These are phyloP conservation scores for Enteromius radiatus DNA, from an alignment of 2,797 vertebrate genomes.

Conservation along the genomic window DNA sequence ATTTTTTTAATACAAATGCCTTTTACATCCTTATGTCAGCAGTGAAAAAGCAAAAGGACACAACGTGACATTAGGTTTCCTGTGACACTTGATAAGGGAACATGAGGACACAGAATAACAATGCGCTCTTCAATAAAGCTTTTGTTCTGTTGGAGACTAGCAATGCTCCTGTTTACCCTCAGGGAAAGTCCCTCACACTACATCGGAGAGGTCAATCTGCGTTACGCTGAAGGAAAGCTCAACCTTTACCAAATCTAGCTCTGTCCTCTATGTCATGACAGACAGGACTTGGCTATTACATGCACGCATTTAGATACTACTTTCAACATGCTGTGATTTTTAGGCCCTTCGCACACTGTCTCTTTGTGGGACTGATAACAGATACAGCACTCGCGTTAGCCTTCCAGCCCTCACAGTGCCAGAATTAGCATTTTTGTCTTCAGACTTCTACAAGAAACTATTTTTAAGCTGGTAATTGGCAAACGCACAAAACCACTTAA, in stretches of 20 bases:
- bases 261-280: slow-evolving; percentile 14
- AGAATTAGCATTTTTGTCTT: slow-evolving; percentile 36
- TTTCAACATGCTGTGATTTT: slow-evolving; percentile 7
- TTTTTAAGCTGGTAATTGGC: slow-evolving; percentile 38
- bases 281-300: not conserved
- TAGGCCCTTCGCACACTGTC: slow-evolving; percentile 1
- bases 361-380: slow-evolving; percentile 43
- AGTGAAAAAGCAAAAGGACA: slow-evolving; percentile 6
- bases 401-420: not conserved
- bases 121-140: slow-evolving; percentile 57
- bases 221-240: slow-evolving; percentile 40
- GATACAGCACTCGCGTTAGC: slow-evolving; percentile 2
- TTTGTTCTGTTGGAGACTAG: slow-evolving; percentile 52
- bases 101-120: slow-evolving; percentile 39
- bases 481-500: slow-evolving; percentile 40
- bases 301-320: not conserved
- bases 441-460: slow-evolving; percentile 24
- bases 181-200: slow-evolving; percentile 57
- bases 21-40: not conserved
- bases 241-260: slow-evolving; percentile 4
- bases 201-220: slow-evolving; percentile 49
- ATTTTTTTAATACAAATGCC: not conserved
- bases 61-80: slow-evolving; percentile 43
- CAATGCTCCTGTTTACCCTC: slow-evolving; percentile 42
- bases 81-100: slow-evolving; percentile 57